A percentile compares a stretch with the other conserved stretches of the same genome.
phyloP scores from a whole-genome alignment of 2,888 invertebrate genomes.

The Pandemis cinnamomeana region DNA sequence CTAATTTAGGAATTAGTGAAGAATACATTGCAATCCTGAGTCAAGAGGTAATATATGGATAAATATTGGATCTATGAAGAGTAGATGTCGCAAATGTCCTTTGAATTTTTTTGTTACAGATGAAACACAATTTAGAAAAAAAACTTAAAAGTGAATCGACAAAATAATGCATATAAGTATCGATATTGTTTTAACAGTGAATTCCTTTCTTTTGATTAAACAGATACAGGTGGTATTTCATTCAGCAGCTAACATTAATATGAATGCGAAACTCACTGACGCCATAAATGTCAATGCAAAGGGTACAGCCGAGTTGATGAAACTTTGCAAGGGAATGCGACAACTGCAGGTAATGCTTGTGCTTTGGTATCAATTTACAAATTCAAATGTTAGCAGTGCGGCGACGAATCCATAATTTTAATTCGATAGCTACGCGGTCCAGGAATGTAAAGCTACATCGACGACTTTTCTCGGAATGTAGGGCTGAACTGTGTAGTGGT shows the following conservation, averaged over 20 bases:
- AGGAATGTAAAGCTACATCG: not conserved
- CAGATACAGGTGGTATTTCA: constrained; percentile 21
- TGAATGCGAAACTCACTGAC: constrained; percentile 6
- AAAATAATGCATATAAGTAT: no score
- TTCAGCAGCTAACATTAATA: constrained; percentile 6
- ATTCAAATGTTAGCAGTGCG: not conserved
- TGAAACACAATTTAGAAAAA: no score
- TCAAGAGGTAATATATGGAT: constrained; percentile 7
- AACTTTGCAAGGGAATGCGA: constrained; percentile 9
- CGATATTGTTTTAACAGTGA: no score
- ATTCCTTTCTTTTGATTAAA: not conserved
- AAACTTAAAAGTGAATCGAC: no score
- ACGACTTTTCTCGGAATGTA: not conserved
- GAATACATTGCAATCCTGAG: not conserved
- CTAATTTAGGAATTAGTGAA: not conserved
- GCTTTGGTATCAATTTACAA: not conserved
- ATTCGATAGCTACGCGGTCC: not conserved
- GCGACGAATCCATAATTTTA: not conserved
- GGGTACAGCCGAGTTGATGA: not conserved
- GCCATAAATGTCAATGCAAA: constrained; percentile 25
- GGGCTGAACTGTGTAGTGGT: no score
- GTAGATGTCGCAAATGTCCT: no score
- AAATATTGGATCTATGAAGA: no score
- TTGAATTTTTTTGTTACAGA: no score
- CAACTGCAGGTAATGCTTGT: constrained; percentile 19